These are phyloP conservation scores for Apodemia mormo DNA, from an alignment of 2,888 invertebrate species.

Conservation along the genomic window DNA sequence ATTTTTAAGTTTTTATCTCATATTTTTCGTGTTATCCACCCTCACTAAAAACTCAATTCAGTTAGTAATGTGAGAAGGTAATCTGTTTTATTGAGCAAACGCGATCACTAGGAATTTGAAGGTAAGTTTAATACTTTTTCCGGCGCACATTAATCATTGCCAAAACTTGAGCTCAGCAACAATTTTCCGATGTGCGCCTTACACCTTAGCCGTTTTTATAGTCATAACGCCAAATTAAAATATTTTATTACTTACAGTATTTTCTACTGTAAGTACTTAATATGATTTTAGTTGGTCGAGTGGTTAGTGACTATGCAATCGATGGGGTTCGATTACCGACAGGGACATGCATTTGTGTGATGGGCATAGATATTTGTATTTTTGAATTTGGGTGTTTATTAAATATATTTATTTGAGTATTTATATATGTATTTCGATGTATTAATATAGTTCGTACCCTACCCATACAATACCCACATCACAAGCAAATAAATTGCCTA, in stretches of 20 bases:
- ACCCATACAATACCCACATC: too few relatives aligned
- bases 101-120: constrained; percentile 16
- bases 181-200: constrained; percentile 22
- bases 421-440: too few relatives aligned
- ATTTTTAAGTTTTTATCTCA: too few relatives aligned
- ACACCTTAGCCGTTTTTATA: not conserved
- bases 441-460: too few relatives aligned
- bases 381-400: too few relatives aligned
- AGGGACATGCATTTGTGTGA: too few relatives aligned
- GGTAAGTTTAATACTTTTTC: constrained; percentile 29
- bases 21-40: not conserved
- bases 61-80: constrained; percentile 1
- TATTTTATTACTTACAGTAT: not conserved
- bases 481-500: too few relatives aligned
- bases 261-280: not conserved
- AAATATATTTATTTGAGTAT: too few relatives aligned
- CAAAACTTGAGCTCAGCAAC: constrained; percentile 41
- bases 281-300: too few relatives aligned
- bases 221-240: not conserved
- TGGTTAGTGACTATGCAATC: too few relatives aligned
- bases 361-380: too few relatives aligned
- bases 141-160: constrained; percentile 56
- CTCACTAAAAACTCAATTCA: not conserved
- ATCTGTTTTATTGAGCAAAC: constrained; percentile 19
- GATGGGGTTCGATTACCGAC: too few relatives aligned